Evolutionary conservation across 2,797 vertebrate genomes (phyloP).

Genomic region (Sarcoramphus papa): DNA sequence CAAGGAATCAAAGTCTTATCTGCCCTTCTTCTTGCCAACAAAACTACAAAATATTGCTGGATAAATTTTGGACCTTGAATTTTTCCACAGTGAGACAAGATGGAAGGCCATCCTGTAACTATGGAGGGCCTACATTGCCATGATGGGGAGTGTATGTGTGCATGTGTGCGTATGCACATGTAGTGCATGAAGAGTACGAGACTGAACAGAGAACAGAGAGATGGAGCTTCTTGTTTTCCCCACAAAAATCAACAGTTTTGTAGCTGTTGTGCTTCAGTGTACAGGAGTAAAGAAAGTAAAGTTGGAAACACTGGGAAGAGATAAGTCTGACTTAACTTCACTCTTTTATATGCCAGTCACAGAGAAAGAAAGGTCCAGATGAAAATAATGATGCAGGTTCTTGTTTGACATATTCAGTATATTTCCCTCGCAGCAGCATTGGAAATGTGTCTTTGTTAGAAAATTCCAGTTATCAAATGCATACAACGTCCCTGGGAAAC

Average conservation of each 20-base stretch:
- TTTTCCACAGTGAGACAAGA: not conserved
- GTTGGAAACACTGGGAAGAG: not conserved
- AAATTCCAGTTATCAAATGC: not conserved
- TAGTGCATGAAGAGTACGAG: not conserved
- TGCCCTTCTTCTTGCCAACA: not conserved
- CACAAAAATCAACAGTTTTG: not conserved
- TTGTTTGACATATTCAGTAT: not conserved
- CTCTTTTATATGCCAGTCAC: not conserved
- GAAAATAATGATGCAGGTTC: not conserved
- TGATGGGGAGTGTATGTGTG: not conserved
- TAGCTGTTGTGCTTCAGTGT: not conserved
- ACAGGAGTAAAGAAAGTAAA: not conserved
- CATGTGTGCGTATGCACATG: fast-evolving
- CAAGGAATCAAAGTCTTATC: not conserved
- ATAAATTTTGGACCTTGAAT: not conserved
- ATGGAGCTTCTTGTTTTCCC: not conserved
- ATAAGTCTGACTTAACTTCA: not conserved
- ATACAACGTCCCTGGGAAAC: not conserved
- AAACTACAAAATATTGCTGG: not conserved
- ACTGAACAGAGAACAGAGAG: not conserved
- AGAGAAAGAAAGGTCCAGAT: not conserved
- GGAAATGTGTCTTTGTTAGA: not conserved
- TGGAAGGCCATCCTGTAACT: not conserved
- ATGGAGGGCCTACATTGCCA: not conserved
- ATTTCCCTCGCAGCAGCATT: not conserved